Evolutionary conservation across 2,888 invertebrate species (phyloP), one percentile per base, ranked within the genome.

Genomic region (Mesorhabditis belari): DNA sequence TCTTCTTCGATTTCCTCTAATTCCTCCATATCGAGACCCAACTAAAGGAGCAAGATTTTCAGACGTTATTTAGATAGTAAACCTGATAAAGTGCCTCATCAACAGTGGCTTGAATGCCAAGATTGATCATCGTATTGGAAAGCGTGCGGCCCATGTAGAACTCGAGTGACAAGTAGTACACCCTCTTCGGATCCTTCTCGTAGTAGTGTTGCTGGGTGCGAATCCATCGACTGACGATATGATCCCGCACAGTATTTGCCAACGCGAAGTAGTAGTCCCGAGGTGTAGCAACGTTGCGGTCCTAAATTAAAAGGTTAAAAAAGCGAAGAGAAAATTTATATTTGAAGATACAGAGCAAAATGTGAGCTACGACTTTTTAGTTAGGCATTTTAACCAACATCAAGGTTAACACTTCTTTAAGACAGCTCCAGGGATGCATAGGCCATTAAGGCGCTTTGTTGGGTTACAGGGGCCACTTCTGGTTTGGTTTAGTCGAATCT

Each of bases 131-230:
- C 63, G 95, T 96, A 83, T 96, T 96, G 82, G 91, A 90, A 49
- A 96, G 87, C 3, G 92, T 89, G 61, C 96, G 87, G 9, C 96
- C 96, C 92, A 98, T 95, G 85, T 95, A 95, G 85, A 93, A 96
- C 85, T 96, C 96, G 86, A 96, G 83, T 2, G 96, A 98, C 51
- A 96, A 87, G 82, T 96, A 96, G 85, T 96, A 98, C 29, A 95
- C 90, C 74, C 96, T 88, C 64, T 19, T 98, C 94, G 98, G 98
- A 83, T 98, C 98, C 80, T 89, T 92, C 82, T 98, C 95, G 86
- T 98, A 96, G 85, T 98, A 99, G 84, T 90, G 88, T 84, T 98
- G 98, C 83, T 99, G 98, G 17, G 98, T 99, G 66, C 98, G 88
- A 80, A 99, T 98, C 98, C 98, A 99, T 81, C 98, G 87, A 55